Evolutionary conservation across 1,140 invertebrate genomes (phyloP).

Genomic region (Helicoverpa armigera): DNA sequence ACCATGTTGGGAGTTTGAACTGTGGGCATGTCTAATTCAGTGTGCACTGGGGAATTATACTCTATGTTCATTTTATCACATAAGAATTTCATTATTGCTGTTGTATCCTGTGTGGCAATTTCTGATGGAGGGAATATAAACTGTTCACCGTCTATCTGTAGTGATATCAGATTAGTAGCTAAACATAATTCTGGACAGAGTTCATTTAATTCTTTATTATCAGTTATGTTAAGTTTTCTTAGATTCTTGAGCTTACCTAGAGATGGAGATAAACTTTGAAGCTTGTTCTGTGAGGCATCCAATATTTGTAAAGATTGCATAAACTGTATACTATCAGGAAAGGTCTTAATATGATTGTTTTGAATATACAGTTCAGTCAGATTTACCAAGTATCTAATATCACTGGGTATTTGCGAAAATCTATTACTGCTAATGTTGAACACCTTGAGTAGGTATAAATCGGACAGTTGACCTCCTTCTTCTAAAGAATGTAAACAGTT

Average conservation of each 20-base stretch:
- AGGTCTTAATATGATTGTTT: conserved; percentile 88
- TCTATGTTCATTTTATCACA: conserved; percentile 82
- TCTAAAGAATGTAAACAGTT: conserved; percentile 90
- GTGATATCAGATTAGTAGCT: conserved; percentile 85
- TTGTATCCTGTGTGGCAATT: conserved; percentile 87
- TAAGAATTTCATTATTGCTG: conserved; percentile 90
- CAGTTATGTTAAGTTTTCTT: conserved; percentile 86
- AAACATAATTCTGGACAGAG: conserved; percentile 89
- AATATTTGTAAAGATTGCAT: conserved; percentile 89
- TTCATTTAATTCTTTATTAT: conserved; percentile 87
- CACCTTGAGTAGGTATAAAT: conserved; percentile 90
- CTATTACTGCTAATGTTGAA: conserved; percentile 92
- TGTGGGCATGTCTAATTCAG: conserved; percentile 58
- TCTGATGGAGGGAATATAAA: conserved; percentile 89
- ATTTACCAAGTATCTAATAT: conserved; percentile 88
- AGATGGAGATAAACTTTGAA: conserved; percentile 89
- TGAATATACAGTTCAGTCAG: conserved; percentile 90
- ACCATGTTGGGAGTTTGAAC: conserved; percentile 58
- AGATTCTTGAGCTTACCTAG: conserved; percentile 89
- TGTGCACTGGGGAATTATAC: conserved; percentile 68
- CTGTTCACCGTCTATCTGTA: conserved; percentile 88
- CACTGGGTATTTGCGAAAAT: conserved; percentile 88
- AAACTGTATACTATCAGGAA: conserved; percentile 90
- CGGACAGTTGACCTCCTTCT: conserved; percentile 90
- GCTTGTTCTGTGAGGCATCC: conserved; percentile 90